Conservation (phyloP, 2,888 invertebrate species). For the Aphrophora alni region DNA sequence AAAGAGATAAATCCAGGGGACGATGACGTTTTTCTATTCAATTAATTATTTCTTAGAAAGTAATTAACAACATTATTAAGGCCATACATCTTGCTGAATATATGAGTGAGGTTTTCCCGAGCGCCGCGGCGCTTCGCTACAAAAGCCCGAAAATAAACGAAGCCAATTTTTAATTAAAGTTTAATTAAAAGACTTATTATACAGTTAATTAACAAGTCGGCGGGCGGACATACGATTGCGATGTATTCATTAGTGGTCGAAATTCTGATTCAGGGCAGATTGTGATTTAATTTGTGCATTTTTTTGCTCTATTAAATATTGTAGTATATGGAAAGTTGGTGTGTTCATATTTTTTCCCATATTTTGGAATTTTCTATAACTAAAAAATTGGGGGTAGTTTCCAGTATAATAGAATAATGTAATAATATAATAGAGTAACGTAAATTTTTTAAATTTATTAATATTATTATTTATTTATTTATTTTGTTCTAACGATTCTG, state of each 20-base stretch:
- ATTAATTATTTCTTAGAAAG: constrained; percentile 5
- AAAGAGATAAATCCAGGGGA: neutral
- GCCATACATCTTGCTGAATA: neutral
- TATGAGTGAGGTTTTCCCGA: neutral
- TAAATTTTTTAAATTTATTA: no score
- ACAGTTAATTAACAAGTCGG: neutral
- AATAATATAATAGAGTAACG: no score
- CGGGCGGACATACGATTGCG: neutral
- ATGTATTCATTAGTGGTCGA: neutral
- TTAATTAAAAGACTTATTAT: constrained; percentile 17
- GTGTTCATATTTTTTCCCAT: no score
- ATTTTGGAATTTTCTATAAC: no score
- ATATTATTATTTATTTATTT: no score
- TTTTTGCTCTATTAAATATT: no score
- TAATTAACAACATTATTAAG: neutral
- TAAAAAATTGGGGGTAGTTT: no score
- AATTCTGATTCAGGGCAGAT: neutral
- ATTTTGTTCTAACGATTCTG: no score
- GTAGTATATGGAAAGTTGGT: no score
- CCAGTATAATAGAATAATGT: no score
- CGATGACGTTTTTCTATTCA: constrained; percentile 6
- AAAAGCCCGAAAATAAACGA: constrained; percentile 17
- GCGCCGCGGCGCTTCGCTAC: neutral
- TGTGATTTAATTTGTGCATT: neutral
- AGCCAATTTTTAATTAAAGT: constrained; percentile 38